These are phyloP conservation scores for Istiophorus platypterus DNA, from an alignment of 2,113 vertebrate species.

Conservation along the genomic window DNA sequence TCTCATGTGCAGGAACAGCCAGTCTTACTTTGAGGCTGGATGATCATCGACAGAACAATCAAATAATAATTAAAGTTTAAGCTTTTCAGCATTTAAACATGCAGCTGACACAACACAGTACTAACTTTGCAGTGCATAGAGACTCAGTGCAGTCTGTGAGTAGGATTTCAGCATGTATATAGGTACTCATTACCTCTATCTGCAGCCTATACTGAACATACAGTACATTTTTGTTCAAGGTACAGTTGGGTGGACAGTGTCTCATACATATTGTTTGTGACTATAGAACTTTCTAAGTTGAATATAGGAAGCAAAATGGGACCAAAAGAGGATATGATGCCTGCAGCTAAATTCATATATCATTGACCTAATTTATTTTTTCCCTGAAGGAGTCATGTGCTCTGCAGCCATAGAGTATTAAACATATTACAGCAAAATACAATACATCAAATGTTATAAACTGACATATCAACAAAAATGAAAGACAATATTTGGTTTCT, in stretches of 20 bases:
- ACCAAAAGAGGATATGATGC: neutral
- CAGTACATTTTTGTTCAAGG: neutral
- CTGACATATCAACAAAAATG: too few species aligned
- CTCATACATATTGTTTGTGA: neutral
- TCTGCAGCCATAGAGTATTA: too few species aligned
- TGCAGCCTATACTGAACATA: neutral
- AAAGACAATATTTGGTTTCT: too few species aligned
- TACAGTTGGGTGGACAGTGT: neutral
- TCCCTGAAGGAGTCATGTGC: too few species aligned
- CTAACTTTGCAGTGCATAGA: neutral
- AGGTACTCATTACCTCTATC: constrained; percentile 3
- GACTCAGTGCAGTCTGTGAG: neutral
- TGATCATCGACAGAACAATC: neutral
- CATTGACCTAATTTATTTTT: too few species aligned
- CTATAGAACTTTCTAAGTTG: neutral
- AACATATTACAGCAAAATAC: too few species aligned
- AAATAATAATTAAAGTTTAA: neutral
- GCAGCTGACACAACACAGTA: neutral
- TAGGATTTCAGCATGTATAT: neutral
- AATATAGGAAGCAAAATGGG: neutral
- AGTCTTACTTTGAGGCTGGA: neutral
- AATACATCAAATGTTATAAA: too few species aligned
- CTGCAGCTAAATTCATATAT: neutral
- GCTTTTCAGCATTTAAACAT: neutral
- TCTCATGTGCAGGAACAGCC: constrained; percentile 35